Conservation (phyloP, 2,113 vertebrate species). For the Myrmophylax atrothorax region DNA sequence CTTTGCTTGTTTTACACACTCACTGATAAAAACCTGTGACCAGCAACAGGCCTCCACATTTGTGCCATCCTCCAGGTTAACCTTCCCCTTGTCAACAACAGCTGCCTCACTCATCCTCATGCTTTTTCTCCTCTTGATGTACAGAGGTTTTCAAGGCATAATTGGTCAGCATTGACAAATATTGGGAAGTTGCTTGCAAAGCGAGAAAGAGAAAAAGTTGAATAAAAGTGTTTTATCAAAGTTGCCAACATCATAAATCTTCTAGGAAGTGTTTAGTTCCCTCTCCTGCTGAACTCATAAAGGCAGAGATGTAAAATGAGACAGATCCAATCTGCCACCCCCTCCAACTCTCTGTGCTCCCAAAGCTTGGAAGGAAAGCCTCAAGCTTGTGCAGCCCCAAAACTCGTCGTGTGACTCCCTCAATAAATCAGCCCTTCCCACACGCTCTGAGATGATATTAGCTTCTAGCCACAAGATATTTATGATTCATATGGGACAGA, state of each 20-base stretch:
- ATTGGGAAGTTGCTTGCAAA: constrained; percentile 2
- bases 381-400: not conserved
- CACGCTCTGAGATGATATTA: not conserved
- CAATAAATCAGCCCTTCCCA: constrained; percentile 44
- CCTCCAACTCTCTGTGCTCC: not conserved
- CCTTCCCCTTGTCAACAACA: not conserved
- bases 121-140: not conserved
- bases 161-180: not conserved
- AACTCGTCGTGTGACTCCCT: not conserved
- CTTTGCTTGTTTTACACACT: not conserved
- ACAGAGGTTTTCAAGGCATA: not conserved
- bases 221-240: not conserved
- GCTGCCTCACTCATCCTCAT: not conserved
- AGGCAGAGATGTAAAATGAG: not conserved
- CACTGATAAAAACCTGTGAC: not conserved
- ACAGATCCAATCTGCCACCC: not conserved
- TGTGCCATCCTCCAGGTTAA: not conserved
- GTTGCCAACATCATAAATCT: not conserved
- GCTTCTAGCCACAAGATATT: not conserved
- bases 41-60: not conserved
- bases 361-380: not conserved
- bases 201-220: not conserved
- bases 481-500: not conserved
- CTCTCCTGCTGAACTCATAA: not conserved
- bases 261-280: not conserved